Percentiles rank a stretch among this genome's conserved stretches.
Conservation (phyloP, 2,797 vertebrate species). For the Lepilemur septentrionalis region DNA sequence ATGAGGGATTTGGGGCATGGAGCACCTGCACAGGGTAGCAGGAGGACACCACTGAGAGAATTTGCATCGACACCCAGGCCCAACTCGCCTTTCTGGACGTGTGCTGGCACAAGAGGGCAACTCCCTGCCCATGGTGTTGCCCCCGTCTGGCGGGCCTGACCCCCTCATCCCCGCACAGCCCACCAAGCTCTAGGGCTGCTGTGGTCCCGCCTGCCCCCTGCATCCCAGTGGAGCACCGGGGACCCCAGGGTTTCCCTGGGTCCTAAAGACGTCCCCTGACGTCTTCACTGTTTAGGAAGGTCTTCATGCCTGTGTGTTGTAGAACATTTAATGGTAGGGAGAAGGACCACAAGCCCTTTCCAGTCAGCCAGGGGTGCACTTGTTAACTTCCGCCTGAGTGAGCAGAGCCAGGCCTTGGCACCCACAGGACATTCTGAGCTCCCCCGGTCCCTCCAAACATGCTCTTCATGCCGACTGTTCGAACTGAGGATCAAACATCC, state of each 20-base stretch:
- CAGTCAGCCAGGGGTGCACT: not conserved
- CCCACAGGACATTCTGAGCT: not conserved
- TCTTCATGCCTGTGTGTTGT: not conserved
- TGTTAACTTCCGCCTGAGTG: not conserved
- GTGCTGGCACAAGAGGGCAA: constrained; percentile 90
- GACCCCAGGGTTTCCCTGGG: not conserved
- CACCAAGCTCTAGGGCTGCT: constrained; percentile 58
- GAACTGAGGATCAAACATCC: not conserved
- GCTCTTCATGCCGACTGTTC: not conserved
- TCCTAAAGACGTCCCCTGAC: too few relatives aligned
- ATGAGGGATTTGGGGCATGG: not conserved
- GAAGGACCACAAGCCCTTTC: not conserved
- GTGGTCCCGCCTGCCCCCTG: not conserved
- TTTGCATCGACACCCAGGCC: not conserved
- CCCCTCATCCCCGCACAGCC: not conserved
- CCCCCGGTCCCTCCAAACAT: not conserved
- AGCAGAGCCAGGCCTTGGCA: not conserved
- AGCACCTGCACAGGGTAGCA: not conserved
- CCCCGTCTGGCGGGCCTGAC: not conserved
- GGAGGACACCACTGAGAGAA: not conserved
- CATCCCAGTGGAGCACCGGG: not conserved
- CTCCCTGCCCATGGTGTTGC: constrained; percentile 86
- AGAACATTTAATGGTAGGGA: not conserved
- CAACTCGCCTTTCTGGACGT: constrained; percentile 49
- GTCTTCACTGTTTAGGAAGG: not conserved